Base-by-base conservation (phyloP, 2,113 vertebrate species). In the Xiphophorus hellerii region DNA sequence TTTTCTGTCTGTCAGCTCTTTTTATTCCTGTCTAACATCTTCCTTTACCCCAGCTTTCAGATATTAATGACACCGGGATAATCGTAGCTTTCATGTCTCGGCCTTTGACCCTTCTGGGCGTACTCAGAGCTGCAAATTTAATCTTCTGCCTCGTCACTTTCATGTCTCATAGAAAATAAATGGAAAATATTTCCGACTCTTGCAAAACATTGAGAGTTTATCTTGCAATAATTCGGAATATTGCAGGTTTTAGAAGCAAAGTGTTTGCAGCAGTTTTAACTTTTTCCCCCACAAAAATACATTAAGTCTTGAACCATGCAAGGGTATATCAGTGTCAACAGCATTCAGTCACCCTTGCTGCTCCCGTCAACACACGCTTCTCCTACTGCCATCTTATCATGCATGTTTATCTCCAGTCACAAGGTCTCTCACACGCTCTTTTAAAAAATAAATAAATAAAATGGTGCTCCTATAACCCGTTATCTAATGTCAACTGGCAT, bases 401-500 rank as follows among this genome's bases (percentile, higher is more conserved):
- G 88, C 81, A 88, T 91, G 90, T 92, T 93, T 88, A 93, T 93
- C 92, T 91, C 79, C 76, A 86, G 88, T 92, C 89, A 84, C 48
- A 0, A 28, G 69, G 80, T 69, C 35, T 74, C 58, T 74, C 15
- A 6, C 17, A 7, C 33, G 33, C 25, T 58, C 64, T 77, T 61
- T 71, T 20, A 48, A 69, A 60, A 8, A 44, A 6, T 17, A 44
- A 20, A 31, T 73, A 8, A 62, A 54, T 1, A 0, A 72, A 72
- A 76, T 35, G 76, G 67, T 61, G 62, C 30, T 68, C 65, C 80
- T 86, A 76, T 86, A 88, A 79, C 72, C 78, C 33, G 87, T 88
- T 91, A 92, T 90, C 86, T 14, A 73, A 14, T 83, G 78, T 76
- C 78, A 86, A 86, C 86, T 78, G 81, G 75, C 87, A 73, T 51